Evolutionary conservation across 2,113 vertebrate species (phyloP).

Genomic region (Anoplopoma fimbria): DNA sequence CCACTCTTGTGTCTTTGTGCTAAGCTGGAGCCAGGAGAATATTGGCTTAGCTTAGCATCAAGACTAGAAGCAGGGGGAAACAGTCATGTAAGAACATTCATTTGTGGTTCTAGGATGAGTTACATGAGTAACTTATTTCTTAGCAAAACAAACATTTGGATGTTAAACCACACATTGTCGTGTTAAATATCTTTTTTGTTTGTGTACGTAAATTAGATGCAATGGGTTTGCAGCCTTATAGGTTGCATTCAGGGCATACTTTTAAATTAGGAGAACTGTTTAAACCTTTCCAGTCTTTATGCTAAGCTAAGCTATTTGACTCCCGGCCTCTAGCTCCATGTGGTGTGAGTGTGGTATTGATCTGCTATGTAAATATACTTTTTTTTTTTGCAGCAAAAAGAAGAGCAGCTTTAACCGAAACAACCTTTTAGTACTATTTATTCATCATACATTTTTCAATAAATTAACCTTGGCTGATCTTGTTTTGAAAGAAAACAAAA

Average conservation of each 20-base stretch:
- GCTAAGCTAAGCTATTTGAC: conserved; percentile 1
- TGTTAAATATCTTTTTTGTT: background rate
- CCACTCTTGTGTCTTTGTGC: background rate
- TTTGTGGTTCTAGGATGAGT: background rate
- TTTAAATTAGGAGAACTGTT: too few species aligned
- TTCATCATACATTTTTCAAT: background rate
- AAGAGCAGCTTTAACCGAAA: background rate
- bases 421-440: background rate
- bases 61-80: background rate
- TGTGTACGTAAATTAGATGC: background rate
- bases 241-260: background rate
- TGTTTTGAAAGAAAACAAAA: background rate
- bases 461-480: conserved; percentile 5
- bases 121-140: background rate
- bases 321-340: background rate
- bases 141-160: background rate
- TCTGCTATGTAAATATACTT: background rate
- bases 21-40: background rate
- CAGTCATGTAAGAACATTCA: background rate
- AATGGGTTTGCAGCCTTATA: background rate
- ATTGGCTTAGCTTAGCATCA: background rate
- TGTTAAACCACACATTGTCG: background rate
- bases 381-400: background rate
- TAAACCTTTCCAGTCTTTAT: background rate
- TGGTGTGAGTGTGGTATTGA: background rate